phyloP scores from a whole-genome alignment of 2,888 invertebrate genomes.

The Oscheius sp. region DNA sequence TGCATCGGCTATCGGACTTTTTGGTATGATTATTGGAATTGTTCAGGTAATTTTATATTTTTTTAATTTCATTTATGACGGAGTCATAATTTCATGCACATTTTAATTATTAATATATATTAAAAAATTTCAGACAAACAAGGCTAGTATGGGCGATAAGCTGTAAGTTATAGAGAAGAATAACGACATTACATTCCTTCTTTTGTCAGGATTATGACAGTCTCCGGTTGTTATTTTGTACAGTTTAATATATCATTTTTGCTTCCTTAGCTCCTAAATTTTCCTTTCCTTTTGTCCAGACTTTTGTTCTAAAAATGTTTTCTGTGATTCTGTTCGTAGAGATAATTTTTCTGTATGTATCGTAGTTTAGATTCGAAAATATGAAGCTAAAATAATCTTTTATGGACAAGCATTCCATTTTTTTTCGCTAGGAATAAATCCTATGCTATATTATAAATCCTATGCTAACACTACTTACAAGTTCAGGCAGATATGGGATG shows the following conservation, averaged over 20 bases:
- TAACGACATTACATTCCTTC: constrained; percentile 21
- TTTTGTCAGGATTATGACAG: constrained; percentile 7
- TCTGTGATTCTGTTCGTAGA: constrained; percentile 22
- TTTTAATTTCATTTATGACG: too few species aligned
- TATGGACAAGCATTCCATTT: background rate
- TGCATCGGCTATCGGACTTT: constrained; percentile 97
- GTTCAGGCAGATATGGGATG: too few species aligned
- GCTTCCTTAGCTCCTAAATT: background rate
- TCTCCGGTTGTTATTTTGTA: constrained; percentile 20
- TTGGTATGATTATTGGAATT: constrained; percentile 97
- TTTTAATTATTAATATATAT: too few species aligned
- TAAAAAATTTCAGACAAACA: constrained; percentile 58
- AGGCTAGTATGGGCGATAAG: constrained; percentile 54
- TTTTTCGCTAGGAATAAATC: constrained; percentile 24
- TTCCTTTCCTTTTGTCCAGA: constrained; percentile 11
- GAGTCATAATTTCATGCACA: too few species aligned
- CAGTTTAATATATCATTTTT: constrained; percentile 1
- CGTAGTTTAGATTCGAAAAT: background rate
- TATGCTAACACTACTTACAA: background rate
- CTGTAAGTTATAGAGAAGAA: constrained; percentile 32
- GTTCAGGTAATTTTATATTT: constrained; percentile 55
- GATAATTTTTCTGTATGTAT: constrained; percentile 11
- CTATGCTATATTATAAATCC: constrained; percentile 7
- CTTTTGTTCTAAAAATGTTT: constrained; percentile 6
- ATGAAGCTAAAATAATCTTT: background rate